Evolutionary conservation across 2,113 vertebrate species (phyloP).

Genomic region (Boulengeromyrus knoepffleri): DNA sequence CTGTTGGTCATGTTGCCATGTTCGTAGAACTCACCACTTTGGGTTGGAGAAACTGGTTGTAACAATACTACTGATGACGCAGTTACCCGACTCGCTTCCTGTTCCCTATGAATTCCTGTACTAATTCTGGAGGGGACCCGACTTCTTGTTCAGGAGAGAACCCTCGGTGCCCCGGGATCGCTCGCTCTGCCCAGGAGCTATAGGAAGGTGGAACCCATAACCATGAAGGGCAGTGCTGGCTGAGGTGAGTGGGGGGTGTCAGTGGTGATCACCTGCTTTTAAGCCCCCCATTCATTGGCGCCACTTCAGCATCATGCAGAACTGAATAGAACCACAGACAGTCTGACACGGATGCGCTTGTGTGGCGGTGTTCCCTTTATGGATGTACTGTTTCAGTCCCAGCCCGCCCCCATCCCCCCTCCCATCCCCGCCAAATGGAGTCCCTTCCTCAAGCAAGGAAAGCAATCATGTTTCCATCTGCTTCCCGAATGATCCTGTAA

Average conservation of each 20-base stretch:
- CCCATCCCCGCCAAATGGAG: background rate
- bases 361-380: background rate
- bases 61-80: conserved; percentile 33
- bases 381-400: background rate
- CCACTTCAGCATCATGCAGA: background rate
- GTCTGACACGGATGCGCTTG: background rate
- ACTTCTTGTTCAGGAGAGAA: background rate
- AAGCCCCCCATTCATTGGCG: background rate
- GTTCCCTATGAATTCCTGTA: background rate
- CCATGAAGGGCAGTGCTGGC: background rate
- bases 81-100: conserved; percentile 9
- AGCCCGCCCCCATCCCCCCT: background rate
- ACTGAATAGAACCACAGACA: background rate
- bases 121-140: background rate
- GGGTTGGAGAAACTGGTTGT: conserved; percentile 19
- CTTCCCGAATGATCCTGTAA: background rate
- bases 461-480: background rate
- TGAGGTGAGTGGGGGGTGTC: background rate
- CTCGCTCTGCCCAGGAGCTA: background rate
- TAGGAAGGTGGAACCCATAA: background rate
- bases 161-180: background rate
- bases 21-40: conserved; percentile 21
- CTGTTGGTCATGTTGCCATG: conserved; percentile 12
- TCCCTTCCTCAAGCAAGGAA: background rate
- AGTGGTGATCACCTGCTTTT: no score